Percentiles rank a stretch among this genome's conserved stretches.
phyloP scores from a whole-genome alignment of 2,797 vertebrate species.

The Myoxocephalus aenaeus region DNA sequence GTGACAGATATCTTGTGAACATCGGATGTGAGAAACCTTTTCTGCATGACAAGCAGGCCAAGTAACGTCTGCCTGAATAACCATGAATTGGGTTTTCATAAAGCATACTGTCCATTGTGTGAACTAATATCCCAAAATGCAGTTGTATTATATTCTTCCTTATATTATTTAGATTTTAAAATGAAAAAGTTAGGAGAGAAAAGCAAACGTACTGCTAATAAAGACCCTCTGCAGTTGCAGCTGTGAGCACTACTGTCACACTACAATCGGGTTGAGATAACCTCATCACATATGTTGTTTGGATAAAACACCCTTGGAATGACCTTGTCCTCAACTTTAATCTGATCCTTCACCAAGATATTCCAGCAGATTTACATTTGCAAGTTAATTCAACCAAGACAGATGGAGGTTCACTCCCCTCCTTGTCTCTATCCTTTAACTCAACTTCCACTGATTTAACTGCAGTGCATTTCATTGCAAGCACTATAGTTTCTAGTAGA shows the following conservation, averaged over 20 bases:
- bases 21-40: constrained; percentile 24
- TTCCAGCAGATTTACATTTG: constrained; percentile 4
- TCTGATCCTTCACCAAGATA: not conserved
- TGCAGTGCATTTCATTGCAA: constrained; percentile 35
- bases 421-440: constrained; percentile 38
- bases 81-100: constrained; percentile 12
- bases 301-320: not conserved
- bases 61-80: constrained; percentile 36
- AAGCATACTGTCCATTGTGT: constrained; percentile 11
- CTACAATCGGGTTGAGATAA: not conserved
- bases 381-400: constrained; percentile 9
- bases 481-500: constrained; percentile 19
- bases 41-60: constrained; percentile 44
- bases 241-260: not conserved
- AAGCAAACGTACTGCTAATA: not conserved
- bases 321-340: constrained; percentile 24
- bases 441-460: constrained; percentile 42
- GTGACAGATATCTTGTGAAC: constrained; percentile 46
- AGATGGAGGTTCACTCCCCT: constrained; percentile 32
- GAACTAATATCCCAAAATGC: not conserved
- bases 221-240: constrained; percentile 23
- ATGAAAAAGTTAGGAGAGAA: constrained; percentile 20
- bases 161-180: constrained; percentile 25
- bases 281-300: not conserved
- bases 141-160: constrained; percentile 20